Evolutionary conservation across 2,888 invertebrate genomes (phyloP), one percentile per base, ranked within the genome.

Genomic region (Siphonodentalium dalli): DNA sequence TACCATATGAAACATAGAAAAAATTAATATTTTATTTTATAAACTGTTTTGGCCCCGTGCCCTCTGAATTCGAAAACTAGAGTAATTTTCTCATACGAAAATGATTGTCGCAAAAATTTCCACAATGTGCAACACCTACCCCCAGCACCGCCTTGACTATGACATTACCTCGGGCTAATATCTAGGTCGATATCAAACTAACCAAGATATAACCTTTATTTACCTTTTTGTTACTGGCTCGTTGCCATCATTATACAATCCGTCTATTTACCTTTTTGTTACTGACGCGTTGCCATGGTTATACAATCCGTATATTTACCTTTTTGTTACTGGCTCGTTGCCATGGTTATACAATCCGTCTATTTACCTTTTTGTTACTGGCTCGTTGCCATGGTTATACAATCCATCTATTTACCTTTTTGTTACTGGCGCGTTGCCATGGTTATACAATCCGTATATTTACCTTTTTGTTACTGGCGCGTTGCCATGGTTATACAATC

Each of bases 391-490:
- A 95, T 88, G 66, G 87, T 87, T 64, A 95, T 88, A 3, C 90
- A 88, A 29, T 90, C 88, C 43, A 93, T 84, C 78, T 89, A 18
- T 34, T 48, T 47, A 90, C 93, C 86, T 93, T 93, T 80, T 95
- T 95, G 78, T 92, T 92, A 21, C 91, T 90, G 21, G 89, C 87
- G 54, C 94, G 84, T n/a, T 87, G 88, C 87, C 83, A 95, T 88
- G 66, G 87, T 87, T 64, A 95, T 88, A 3, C 90, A 88, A 29
- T 90, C 88, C 43, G 93, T 84, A 47, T 18, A 18, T 34, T 48
- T 47, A 90, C 93, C 86, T 93, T 93, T 80, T 95, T 95, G 78
- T 92, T 92, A 21, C 91, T 90, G 21, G 89, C 87, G 54, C 94
- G 84, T n/a, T 87, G 88, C 87, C 83, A 95, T 88, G 66, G 87